Percentiles rank a stretch among this genome's conserved stretches.
Conservation (phyloP, 1,140 invertebrate species). For the Drosophila repletoides region DNA sequence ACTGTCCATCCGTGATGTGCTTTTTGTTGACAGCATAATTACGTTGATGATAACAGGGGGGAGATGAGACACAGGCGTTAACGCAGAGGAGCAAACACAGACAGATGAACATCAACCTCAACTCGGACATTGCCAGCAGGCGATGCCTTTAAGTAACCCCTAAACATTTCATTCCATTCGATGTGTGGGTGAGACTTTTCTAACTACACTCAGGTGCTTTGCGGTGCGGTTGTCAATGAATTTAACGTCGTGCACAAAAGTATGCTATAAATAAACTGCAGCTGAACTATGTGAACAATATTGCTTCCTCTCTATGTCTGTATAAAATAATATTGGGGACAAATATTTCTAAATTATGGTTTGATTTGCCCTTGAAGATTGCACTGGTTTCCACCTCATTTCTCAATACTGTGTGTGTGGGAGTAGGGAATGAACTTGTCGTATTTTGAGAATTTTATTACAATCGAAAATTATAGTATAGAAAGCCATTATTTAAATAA, state of each 20-base stretch:
- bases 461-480: no score
- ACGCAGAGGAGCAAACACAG: conserved; percentile 36
- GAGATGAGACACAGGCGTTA: no score
- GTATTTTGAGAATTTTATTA: no score
- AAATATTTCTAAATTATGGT: background rate
- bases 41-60: conserved; percentile 57
- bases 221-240: conserved; percentile 37
- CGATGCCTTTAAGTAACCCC: conserved; percentile 46
- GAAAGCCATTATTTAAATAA: no score
- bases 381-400: background rate
- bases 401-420: background rate
- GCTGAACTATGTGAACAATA: background rate
- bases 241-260: conserved; percentile 36
- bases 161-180: conserved; percentile 22
- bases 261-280: conserved; percentile 59
- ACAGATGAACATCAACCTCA: conserved; percentile 22
- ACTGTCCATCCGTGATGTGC: conserved; percentile 36
- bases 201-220: conserved; percentile 45
- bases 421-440: no score
- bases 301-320: background rate
- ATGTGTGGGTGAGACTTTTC: conserved; percentile 1
- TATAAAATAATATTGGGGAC: background rate
- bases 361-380: conserved; percentile 7
- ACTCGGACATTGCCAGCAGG: conserved; percentile 19
- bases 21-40: conserved; percentile 79